phyloP scores from a whole-genome alignment of 2,113 vertebrate species.

The Benitochromis conjunctus region DNA sequence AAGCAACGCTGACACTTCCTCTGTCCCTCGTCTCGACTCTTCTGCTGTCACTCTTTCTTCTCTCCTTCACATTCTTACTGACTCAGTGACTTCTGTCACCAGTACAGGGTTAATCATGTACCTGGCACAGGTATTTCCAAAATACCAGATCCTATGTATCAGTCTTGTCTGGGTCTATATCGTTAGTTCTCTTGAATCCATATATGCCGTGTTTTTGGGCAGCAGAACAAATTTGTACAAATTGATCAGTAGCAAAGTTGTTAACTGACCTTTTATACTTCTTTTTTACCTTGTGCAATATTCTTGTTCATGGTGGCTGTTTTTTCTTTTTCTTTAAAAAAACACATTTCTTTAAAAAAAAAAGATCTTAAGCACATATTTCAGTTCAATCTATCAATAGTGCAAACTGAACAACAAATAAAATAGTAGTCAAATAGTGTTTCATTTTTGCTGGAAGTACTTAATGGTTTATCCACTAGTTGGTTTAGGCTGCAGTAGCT shows the following conservation, averaged over 20 bases:
- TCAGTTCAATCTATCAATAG: background rate
- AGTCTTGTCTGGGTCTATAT: background rate
- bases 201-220: background rate
- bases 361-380: background rate
- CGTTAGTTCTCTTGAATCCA: background rate
- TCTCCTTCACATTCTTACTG: conserved; percentile 39
- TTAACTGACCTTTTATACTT: background rate
- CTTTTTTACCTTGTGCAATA: background rate
- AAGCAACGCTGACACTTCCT: conserved; percentile 69
- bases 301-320: background rate
- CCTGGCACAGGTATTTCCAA: conserved; percentile 4
- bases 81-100: conserved; percentile 26
- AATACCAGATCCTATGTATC: background rate
- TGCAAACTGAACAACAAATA: background rate
- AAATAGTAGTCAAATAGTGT: background rate
- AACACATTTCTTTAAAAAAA: background rate
- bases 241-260: too few species aligned
- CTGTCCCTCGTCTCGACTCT: conserved; percentile 39
- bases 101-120: conserved; percentile 40
- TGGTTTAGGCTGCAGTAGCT: background rate
- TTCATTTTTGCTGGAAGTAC: background rate
- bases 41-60: conserved; percentile 56
- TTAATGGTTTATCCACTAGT: background rate
- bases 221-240: background rate
- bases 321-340: background rate